A percentile compares a stretch with the other conserved stretches of the same genome.
phyloP scores from a whole-genome alignment of 2,113 vertebrate genomes.

The Bufo bufo region DNA sequence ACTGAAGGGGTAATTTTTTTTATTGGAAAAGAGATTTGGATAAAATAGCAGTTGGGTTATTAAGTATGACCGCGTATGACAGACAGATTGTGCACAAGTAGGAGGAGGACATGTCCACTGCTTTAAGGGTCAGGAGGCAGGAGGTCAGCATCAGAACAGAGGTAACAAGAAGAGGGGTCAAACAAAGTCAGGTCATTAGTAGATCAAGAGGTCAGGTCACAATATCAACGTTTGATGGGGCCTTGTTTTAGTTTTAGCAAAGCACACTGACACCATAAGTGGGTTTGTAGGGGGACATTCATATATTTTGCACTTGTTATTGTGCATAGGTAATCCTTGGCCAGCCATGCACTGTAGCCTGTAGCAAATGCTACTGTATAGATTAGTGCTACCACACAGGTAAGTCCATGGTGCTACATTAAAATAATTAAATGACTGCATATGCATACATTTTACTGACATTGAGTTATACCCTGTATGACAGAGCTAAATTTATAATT shows the following conservation, averaged over 20 bases:
- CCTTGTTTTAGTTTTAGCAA: not conserved
- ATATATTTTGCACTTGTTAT: too few species aligned
- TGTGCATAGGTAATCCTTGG: too few species aligned
- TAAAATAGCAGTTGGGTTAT: constrained; percentile 18
- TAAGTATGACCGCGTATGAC: not conserved
- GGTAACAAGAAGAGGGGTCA: not conserved
- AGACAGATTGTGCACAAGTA: not conserved
- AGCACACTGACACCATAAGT: not conserved
- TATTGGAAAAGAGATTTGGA: not conserved
- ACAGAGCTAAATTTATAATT: not conserved
- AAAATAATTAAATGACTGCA: not conserved
- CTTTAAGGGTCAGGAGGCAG: not conserved
- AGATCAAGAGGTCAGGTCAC: not conserved
- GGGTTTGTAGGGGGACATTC: too few species aligned
- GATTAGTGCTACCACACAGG: too few species aligned
- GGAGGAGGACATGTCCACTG: not conserved
- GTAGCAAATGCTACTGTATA: too few species aligned
- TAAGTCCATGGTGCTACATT: not conserved
- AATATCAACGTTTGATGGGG: not conserved
- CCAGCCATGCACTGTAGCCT: too few species aligned
- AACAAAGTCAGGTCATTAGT: not conserved
- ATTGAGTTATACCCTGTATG: not conserved
- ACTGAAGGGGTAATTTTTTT: constrained; percentile 1
- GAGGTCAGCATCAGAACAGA: not conserved
- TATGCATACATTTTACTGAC: not conserved